A percentile compares a stretch with the other conserved stretches of the same genome.
phyloP scores from a whole-genome alignment of 2,113 vertebrate species.

The Chiloscyllium plagiosum region DNA sequence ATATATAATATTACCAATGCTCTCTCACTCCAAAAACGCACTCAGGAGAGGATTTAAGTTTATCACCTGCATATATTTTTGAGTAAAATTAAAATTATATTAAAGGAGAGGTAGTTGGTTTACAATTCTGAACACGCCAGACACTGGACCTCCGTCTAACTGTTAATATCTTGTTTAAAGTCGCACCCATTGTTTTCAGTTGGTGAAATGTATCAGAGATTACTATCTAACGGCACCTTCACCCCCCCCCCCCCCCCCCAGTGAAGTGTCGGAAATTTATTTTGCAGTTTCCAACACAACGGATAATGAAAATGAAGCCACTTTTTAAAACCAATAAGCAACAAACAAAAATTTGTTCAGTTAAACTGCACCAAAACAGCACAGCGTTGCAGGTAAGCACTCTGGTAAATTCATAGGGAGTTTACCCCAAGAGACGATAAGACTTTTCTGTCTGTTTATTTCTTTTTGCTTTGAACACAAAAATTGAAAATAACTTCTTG shows the following conservation, averaged over 20 bases:
- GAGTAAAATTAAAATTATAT: neutral
- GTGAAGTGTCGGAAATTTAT: neutral
- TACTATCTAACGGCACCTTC: neutral
- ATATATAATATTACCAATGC: neutral
- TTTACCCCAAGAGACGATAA: neutral
- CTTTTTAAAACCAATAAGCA: no score
- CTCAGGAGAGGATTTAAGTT: neutral
- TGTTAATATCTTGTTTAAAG: neutral
- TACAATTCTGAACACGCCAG: neutral
- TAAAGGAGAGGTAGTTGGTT: neutral
- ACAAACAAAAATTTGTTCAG: neutral
- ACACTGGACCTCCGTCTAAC: neutral
- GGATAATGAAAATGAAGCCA: neutral
- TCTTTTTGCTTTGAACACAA: neutral
- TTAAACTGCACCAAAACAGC: neutral
- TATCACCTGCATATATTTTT: neutral
- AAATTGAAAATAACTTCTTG: neutral
- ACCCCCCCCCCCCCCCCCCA: no score
- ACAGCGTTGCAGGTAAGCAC: neutral
- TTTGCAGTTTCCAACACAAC: neutral
- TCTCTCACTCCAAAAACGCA: neutral
- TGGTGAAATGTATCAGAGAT: neutral
- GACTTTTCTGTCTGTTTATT: neutral
- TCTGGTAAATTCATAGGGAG: neutral
- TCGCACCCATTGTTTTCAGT: neutral